Evolutionary conservation across 2,888 invertebrate species (phyloP), one percentile per base, ranked within the genome.

Genomic region (Tetanocera ferruginea): DNA sequence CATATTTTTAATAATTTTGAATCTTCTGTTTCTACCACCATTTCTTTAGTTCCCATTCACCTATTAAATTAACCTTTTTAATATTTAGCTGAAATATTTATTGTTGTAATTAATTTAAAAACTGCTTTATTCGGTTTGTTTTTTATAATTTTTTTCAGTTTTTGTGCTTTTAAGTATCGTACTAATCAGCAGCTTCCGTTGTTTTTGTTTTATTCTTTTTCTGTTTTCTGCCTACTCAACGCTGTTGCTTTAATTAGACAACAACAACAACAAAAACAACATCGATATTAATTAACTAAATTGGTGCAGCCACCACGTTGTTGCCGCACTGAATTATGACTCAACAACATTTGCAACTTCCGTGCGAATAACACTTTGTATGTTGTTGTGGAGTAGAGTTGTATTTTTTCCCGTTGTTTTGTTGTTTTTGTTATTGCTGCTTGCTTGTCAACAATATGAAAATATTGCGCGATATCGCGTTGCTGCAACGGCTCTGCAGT

Each of bases 401-500:
- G 49, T 60, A 37, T 51, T 64, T 75, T 31, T 23, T 43, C 2
- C 11, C 37, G 60, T 62, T 11, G 55, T 66, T 19, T 55, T 34
- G 75, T 75, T 57, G 67, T 55, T 37, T 37, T 43, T 43, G 74
- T 25, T 52, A 55, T 8, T 52, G 66, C 76, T 8, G 76, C 9
- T 25, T 11, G 19, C 19, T 19, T 9, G 72, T 34, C 23, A 1
- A 31, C 67, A 19, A 28, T 67, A 57, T n/a, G 25, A 31, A 8
- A 19, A n/a, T 57, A 25, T 73, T 34, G 73, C 73, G 23, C 43
- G 3, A 43, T 9, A 19, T 60, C 60, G 51, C 60, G 78, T 52
- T 76, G 70, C 76, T 73, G 77, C 83, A 76, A 69, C 62, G 19
- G 73, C 73, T 73, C 81, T 82, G 75, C 28, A 37, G 62, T 34